A percentile compares a stretch with the other conserved stretches of the same genome.
Evolutionary conservation across 1,140 invertebrate genomes (phyloP).

Genomic region (Macrostomum lignano): DNA sequence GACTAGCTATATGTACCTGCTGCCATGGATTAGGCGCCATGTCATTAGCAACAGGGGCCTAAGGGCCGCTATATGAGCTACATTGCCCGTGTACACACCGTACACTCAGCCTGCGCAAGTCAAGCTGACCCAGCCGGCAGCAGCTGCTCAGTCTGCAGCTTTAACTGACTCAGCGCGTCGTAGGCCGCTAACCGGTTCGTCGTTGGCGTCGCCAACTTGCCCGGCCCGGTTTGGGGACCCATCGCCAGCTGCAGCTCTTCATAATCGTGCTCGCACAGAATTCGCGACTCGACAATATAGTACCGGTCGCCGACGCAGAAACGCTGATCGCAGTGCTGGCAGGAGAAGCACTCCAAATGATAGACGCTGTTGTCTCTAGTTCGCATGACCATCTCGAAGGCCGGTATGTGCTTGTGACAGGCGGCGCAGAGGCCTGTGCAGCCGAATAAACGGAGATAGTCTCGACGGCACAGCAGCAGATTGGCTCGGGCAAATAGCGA

Average conservation of each 20-base stretch:
- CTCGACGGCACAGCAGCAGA: constrained; percentile 61
- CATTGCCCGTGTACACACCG: no score
- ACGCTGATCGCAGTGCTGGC: constrained; percentile 78
- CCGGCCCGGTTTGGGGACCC: no score
- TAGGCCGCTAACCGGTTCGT: no score
- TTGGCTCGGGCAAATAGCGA: constrained; percentile 68
- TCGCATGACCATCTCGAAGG: constrained; percentile 87
- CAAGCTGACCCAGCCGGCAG: no score
- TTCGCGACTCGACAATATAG: constrained; percentile 67
- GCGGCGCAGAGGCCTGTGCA: constrained; percentile 66
- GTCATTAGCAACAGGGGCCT: no score
- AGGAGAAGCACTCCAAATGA: constrained; percentile 78
- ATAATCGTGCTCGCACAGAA: constrained; percentile 71
- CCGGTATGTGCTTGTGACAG: constrained; percentile 55
- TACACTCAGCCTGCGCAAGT: no score
- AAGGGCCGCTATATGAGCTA: no score
- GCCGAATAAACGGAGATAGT: constrained; percentile 80
- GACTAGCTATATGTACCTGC: no score
- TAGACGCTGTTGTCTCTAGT: constrained; percentile 60
- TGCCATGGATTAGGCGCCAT: no score
- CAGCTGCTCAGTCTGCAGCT: no score
- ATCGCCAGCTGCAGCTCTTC: constrained; percentile 39
- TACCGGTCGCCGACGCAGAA: constrained; percentile 76
- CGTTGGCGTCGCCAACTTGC: no score
- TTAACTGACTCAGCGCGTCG: no score